Percentiles rank a stretch among this genome's conserved stretches.
phyloP scores from a whole-genome alignment of 2,113 vertebrate species.

The Nerophis lumbriciformis region DNA sequence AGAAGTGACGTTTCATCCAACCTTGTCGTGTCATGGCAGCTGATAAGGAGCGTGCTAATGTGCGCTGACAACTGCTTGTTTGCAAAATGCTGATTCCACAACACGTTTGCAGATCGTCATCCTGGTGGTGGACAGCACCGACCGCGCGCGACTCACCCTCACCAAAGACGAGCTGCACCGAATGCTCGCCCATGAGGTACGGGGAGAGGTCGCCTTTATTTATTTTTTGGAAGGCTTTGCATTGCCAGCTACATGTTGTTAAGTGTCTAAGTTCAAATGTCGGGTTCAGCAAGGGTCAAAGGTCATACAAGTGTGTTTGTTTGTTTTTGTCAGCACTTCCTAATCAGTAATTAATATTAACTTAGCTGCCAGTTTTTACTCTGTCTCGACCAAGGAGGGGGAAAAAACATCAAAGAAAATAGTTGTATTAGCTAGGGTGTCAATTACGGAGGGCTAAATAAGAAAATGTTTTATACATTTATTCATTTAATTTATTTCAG shows the following conservation, averaged over 20 bases:
- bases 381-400: no score
- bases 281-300: background rate
- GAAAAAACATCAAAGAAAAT: no score
- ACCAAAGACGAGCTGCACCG: slow-evolving; percentile 75
- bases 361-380: no score
- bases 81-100: background rate
- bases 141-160: slow-evolving; percentile 73
- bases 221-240: background rate
- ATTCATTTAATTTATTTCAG: no score
- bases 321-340: no score
- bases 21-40: background rate
- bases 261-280: background rate
- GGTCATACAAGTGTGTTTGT: no score
- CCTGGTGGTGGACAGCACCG: slow-evolving; percentile 82
- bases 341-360: no score
- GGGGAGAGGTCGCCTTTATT: background rate
- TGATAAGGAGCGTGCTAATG: background rate
- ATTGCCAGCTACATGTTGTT: background rate
- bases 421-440: no score
- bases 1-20: background rate
- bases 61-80: background rate
- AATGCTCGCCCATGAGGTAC: slow-evolving; percentile 84
- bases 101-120: slow-evolving; percentile 74
- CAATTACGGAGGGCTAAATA: no score
- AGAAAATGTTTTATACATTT: no score